Conservation (phyloP, 2,797 vertebrate genomes). For the Fistularia commersonii region DNA sequence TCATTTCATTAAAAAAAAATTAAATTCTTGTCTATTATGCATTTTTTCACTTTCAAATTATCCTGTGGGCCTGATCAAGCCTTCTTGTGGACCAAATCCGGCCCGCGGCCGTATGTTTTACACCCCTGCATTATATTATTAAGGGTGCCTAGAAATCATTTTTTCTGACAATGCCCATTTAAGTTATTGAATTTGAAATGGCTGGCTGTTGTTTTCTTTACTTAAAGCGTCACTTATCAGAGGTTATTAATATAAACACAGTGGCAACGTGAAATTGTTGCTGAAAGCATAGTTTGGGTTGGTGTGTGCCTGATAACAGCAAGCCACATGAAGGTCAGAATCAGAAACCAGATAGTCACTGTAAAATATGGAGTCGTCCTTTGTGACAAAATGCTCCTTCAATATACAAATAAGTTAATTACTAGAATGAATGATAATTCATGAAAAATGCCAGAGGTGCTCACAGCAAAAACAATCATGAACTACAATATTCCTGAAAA, state of each 20-base stretch:
- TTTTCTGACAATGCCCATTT: conserved; percentile 54
- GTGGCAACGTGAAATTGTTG: conserved; percentile 26
- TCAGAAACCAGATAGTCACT: neutral
- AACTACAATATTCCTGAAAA: too few species aligned
- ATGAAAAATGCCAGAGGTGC: neutral
- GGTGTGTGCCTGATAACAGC: conserved; percentile 25
- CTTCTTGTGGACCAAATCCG: too few species aligned
- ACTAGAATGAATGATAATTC: neutral
- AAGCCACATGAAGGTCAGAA: neutral
- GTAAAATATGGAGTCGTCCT: too few species aligned
- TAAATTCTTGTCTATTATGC: too few species aligned
- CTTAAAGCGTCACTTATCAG: conserved; percentile 35
- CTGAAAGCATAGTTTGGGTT: conserved; percentile 14
- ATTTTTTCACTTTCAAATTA: too few species aligned
- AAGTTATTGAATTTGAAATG: conserved; percentile 59
- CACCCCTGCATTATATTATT: conserved; percentile 68
- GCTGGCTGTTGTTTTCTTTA: conserved; percentile 46
- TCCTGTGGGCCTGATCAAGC: too few species aligned
- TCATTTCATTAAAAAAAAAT: too few species aligned
- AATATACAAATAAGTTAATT: neutral
- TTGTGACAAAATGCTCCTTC: neutral
- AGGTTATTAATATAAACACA: conserved; percentile 37
- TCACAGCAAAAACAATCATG: too few species aligned
- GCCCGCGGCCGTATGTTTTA: too few species aligned
- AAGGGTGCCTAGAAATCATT: conserved; percentile 60